A percentile compares a stretch with the other conserved stretches of the same genome.
phyloP scores from a whole-genome alignment of 2,888 invertebrate species.

The Tiliacea citrago region DNA sequence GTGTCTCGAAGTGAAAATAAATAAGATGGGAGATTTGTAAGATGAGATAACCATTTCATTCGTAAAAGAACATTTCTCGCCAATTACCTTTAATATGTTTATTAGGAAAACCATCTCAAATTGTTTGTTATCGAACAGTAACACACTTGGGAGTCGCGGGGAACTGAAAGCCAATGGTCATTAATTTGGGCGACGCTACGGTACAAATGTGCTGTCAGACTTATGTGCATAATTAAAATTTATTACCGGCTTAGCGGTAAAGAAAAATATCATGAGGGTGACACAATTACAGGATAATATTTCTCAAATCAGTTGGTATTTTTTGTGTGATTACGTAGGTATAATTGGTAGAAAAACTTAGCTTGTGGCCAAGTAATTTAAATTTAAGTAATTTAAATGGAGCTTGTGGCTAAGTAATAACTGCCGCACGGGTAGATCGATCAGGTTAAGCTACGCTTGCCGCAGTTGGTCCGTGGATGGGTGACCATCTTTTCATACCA shows the following conservation, averaged over 20 bases:
- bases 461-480: too few species aligned
- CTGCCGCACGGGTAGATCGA: too few species aligned
- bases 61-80: not conserved
- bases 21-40: not conserved
- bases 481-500: too few species aligned
- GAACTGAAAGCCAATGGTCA: conserved; percentile 51
- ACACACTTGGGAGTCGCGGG: conserved; percentile 42
- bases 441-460: too few species aligned
- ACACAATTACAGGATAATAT: conserved; percentile 27
- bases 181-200: conserved; percentile 43
- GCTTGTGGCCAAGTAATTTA: too few species aligned
- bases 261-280: conserved; percentile 44
- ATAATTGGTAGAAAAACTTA: not conserved
- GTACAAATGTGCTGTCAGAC: conserved; percentile 54
- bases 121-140: conserved; percentile 45
- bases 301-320: not conserved
- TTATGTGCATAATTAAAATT: conserved; percentile 56
- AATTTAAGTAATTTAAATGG: too few species aligned
- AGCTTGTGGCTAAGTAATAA: too few species aligned
- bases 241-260: conserved; percentile 46
- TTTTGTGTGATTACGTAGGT: not conserved
- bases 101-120: conserved; percentile 27
- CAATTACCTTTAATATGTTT: not conserved
- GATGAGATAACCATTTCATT: not conserved
- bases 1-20: not conserved